Evolutionary conservation across 2,888 invertebrate species (phyloP).

Genomic region (Cloeon dipterum): DNA sequence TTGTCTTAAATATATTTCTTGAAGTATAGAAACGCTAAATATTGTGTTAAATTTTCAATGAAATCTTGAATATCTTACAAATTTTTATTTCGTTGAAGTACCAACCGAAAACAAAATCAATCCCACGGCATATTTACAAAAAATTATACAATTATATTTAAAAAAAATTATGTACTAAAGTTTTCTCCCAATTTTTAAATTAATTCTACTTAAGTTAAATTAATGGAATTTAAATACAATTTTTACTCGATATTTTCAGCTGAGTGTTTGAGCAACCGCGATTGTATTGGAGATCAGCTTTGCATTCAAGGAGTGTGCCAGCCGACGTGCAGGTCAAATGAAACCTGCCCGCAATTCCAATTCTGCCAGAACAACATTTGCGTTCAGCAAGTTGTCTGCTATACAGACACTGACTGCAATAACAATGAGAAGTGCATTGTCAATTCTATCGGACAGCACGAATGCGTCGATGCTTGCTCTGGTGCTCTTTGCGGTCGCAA

Average conservation of each 20-base stretch:
- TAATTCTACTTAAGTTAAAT: constrained; percentile 3
- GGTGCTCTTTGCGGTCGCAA: constrained; percentile 55
- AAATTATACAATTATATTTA: no score
- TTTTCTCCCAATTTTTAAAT: neutral
- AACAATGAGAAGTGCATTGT: constrained; percentile 46
- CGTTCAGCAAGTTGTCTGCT: constrained; percentile 56
- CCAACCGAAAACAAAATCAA: no score
- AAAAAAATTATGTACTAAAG: constrained; percentile 1
- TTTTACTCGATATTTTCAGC: constrained; percentile 32
- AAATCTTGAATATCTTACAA: no score
- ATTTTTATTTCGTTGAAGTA: no score
- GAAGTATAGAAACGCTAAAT: no score
- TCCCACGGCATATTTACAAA: no score
- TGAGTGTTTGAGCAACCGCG: constrained; percentile 53
- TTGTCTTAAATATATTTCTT: no score
- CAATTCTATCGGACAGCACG: constrained; percentile 44
- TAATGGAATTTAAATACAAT: no score
- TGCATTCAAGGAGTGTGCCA: constrained; percentile 72
- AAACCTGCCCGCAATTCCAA: constrained; percentile 65
- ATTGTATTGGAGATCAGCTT: constrained; percentile 65
- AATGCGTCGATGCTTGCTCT: constrained; percentile 54
- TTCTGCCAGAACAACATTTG: constrained; percentile 68
- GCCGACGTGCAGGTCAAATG: constrained; percentile 54
- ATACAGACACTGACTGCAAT: constrained; percentile 45
- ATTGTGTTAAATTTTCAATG: no score